Base-by-base conservation (phyloP, 2,113 vertebrate genomes). In the Neolamprologus falcicula region DNA sequence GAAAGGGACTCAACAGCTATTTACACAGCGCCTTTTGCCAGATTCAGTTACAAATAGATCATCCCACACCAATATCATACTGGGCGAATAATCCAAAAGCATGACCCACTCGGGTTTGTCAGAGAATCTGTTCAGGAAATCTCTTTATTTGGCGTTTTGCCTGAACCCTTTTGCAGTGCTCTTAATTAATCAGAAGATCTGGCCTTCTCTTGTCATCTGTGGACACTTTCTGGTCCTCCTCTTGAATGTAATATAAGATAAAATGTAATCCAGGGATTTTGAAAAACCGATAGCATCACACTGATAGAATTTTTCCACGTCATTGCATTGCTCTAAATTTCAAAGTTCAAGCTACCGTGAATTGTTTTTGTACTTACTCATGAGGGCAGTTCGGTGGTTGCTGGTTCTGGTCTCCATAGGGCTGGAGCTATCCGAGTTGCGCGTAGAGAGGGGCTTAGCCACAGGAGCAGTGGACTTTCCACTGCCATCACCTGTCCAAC, bases 401-500 rank as follows among this genome's bases (percentile, higher is more conserved):
- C 97, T 97, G 91, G 97, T 97, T 79, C 98, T 97, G 83, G 97
- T 98, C 95, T 99, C 98, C 95, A 97, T 97, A 87, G 97, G 96
- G 57, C 97, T 96, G 91, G 97, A 92, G 89, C 90, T 96, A 92
- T 99, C 98, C 2, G 98, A 99, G 97, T 99, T 99, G 55, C 99
- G 97, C 28, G 98, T 99, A 86, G 98, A 97, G 87, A 99, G 98
- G 79, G 98, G 99, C 79, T 98, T 99, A 79, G 99, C 98, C 85
- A 99, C 97, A 28, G 98, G 97, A 88, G 97, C 98, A 57, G 98
- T 98, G 87, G 98, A 98, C 87, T 98, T 98, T 90, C 98, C 98
- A 52, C 96, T 97, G 85, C 97, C 95, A 50, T 99, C 98, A 66
- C 97, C 98, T 35, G 98, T 98, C 98, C 98, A 99, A 13, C 98